Evolutionary conservation across 64 coral and sea anemone species (phyloP).

Genomic region (Porites lutea): DNA sequence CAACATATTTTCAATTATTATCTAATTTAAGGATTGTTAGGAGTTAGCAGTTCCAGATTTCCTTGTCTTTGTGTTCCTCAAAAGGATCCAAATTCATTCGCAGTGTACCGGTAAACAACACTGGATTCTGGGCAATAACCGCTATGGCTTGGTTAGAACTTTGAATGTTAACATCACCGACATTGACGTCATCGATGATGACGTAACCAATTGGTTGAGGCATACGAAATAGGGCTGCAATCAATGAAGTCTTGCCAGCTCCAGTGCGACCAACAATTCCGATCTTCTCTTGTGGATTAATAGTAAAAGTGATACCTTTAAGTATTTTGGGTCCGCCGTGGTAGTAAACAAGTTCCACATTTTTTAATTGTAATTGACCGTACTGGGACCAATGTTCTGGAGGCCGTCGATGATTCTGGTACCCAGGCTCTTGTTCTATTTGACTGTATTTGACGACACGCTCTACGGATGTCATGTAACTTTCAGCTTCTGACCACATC

Average conservation of each 20-base stretch:
- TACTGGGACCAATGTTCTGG: constrained; percentile 61
- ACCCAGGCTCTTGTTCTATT: too few relatives aligned
- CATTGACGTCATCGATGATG: too few relatives aligned
- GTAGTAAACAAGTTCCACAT: constrained; percentile 61
- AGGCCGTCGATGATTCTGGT: not conserved
- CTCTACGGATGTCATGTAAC: constrained; percentile 83
- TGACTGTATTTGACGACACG: not conserved
- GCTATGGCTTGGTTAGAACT: too few relatives aligned
- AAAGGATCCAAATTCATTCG: too few relatives aligned
- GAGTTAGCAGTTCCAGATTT: too few relatives aligned
- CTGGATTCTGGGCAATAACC: too few relatives aligned
- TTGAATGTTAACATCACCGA: too few relatives aligned
- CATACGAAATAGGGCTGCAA: constrained; percentile 76
- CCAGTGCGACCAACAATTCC: constrained; percentile 76
- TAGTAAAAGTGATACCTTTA: constrained; percentile 65
- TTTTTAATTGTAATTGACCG: constrained; percentile 17
- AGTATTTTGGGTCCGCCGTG: not conserved
- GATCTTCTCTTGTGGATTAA: constrained; percentile 66
- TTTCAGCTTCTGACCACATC: constrained; percentile 59
- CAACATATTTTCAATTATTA: too few relatives aligned
- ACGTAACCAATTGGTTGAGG: not conserved
- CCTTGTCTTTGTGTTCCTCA: too few relatives aligned
- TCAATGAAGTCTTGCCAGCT: not conserved
- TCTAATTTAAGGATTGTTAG: too few relatives aligned
- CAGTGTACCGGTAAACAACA: too few relatives aligned